Evolutionary conservation across 2,113 vertebrate genomes (phyloP), one percentile per base, ranked within the genome.

Genomic region (Copsychus sechellarum): DNA sequence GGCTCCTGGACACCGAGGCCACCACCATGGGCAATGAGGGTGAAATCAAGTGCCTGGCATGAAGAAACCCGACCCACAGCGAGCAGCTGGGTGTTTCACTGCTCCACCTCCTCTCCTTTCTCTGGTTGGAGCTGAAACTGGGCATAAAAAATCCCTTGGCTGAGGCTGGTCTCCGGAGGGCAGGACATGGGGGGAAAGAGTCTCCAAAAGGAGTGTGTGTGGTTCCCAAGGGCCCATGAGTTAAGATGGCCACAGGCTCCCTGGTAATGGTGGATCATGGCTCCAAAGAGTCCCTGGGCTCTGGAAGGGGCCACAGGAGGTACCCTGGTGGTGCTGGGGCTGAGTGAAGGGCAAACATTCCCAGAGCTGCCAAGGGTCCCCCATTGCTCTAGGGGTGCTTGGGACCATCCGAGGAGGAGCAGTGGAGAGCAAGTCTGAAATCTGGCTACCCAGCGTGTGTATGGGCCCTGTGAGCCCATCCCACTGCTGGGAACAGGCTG

Each of bases 381-480:
- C 29, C 12, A 1, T 11, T 50, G 45, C 62, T 45, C 33, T 38
- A 31, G 42, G 22, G 29, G 58, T 58, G 33, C 54, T 70, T 43
- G 70, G 40, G 58, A 34, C 8, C 2, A 6, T 9, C 62, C 2
- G 1, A 57, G 42, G 15, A 70, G 36, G 12, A 66, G 51, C 2
- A 9, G 42, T 3, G 1, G 48, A 81, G 61, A 50, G 26, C 24
- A 74, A 57, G 42, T n/a, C n/a, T n/a, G 50, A 82, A 76, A 40
- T 40, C 43, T 2, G 1, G 22, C 24, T 31, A 62, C 2, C 1
- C 28, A 67, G 7, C 5, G 28, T 16, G 70, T 5, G 4, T 21
- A 33, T 0, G 1, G n/a, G 20, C 0, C 1, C 24, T 47, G n/a
- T 54, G 51, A 80, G 36, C 26, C 24, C 33, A 11, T 29, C 15